These are phyloP conservation scores for Cairina moschata DNA, from an alignment of 2,113 vertebrate species.

Conservation along the genomic window DNA sequence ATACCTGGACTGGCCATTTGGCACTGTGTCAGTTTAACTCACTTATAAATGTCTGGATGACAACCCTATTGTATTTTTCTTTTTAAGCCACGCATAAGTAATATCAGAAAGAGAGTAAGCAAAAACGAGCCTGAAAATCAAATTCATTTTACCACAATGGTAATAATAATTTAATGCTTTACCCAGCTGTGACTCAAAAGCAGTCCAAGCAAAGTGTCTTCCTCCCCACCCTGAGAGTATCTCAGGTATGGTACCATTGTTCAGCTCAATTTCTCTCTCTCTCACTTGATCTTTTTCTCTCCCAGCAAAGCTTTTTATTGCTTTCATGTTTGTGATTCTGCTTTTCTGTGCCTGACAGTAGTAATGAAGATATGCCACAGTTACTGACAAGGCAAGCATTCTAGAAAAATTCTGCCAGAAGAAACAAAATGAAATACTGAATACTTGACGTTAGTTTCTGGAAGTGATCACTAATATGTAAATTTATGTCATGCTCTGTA, in stretches of 20 bases:
- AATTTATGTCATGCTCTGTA: neutral
- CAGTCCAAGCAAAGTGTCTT: neutral
- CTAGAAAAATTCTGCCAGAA: neutral
- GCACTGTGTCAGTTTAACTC: neutral
- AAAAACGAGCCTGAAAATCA: slow-evolving; percentile 7
- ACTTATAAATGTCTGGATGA: neutral
- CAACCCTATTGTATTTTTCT: neutral
- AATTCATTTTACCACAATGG: neutral
- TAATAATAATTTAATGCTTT: neutral
- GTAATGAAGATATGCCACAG: slow-evolving; percentile 14
- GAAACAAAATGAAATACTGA: neutral
- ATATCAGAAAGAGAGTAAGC: neutral
- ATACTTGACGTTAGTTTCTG: neutral
- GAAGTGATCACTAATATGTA: neutral
- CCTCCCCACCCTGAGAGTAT: neutral
- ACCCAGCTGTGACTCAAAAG: neutral
- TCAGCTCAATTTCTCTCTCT: neutral
- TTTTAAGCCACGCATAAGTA: neutral
- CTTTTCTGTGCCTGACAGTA: slow-evolving; percentile 8
- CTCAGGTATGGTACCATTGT: neutral
- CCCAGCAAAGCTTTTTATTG: slow-evolving; percentile 9
- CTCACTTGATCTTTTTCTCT: neutral
- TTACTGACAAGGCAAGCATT: slow-evolving; percentile 6
- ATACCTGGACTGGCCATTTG: neutral
- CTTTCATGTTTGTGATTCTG: neutral